These are phyloP conservation scores for Oscheius sp. DNA, from an alignment of 2,888 invertebrate species.

Conservation along the genomic window DNA sequence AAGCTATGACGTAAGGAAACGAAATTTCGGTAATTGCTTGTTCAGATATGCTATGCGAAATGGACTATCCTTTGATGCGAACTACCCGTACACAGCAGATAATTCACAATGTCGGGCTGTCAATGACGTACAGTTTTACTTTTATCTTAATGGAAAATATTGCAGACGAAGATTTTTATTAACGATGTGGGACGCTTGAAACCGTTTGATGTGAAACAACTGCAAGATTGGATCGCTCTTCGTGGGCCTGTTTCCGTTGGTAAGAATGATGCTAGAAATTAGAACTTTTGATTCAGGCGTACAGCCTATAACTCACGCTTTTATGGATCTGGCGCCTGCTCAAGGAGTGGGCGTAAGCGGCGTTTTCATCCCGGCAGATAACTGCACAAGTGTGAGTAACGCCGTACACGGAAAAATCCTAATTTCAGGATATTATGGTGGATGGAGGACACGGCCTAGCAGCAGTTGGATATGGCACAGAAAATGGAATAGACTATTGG, in stretches of 20 bases:
- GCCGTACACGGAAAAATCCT: conserved; percentile 42
- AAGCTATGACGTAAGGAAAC: conserved; percentile 56
- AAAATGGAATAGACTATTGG: conserved; percentile 55
- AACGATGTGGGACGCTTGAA: no score
- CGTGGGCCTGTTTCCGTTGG: conserved; percentile 67
- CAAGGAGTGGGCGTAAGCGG: no score
- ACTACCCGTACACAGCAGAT: not conserved
- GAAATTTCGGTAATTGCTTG: no score
- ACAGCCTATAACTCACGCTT: no score
- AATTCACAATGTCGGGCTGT: no score
- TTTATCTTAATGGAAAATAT: no score
- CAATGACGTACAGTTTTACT: no score
- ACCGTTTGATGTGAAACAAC: no score
- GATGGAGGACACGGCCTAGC: conserved; percentile 67
- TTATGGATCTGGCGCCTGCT: no score
- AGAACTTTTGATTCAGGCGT: no score
- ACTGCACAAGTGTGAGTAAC: conserved; percentile 62
- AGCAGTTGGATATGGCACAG: conserved; percentile 65
- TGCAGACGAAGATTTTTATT: no score
- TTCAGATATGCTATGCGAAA: conserved; percentile 30
- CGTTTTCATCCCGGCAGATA: no score
- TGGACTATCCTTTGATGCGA: not conserved
- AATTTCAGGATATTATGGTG: conserved; percentile 32
- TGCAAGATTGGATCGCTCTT: conserved; percentile 31
- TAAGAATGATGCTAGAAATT: conserved; percentile 8